Conservation (phyloP, 1,140 invertebrate genomes). For the Tribolium castaneum region DNA sequence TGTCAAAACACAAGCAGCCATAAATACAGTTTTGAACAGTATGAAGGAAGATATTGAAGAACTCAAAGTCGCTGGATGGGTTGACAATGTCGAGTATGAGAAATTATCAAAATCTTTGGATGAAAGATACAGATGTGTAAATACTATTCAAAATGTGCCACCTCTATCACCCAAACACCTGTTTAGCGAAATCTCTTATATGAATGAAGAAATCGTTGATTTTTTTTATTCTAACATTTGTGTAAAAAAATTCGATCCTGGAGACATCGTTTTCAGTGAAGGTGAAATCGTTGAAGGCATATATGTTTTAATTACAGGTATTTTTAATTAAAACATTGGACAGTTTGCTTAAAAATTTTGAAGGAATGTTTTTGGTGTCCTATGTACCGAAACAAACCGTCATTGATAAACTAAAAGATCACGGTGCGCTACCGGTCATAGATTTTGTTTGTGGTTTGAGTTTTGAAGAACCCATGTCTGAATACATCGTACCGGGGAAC, state of each 20-base stretch:
- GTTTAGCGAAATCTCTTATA: slow-evolving; percentile 43
- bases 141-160: slow-evolving; percentile 5
- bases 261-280: slow-evolving; percentile 21
- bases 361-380: not conserved
- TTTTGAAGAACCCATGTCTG: slow-evolving; percentile 13
- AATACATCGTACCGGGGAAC: slow-evolving; percentile 43
- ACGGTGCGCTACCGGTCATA: not conserved
- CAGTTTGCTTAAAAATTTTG: not conserved
- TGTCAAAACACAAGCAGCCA: slow-evolving; percentile 65
- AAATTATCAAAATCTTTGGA: slow-evolving; percentile 1
- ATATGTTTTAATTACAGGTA: slow-evolving; percentile 46
- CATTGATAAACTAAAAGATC: not conserved
- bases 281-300: slow-evolving; percentile 31
- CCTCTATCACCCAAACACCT: slow-evolving; percentile 35
- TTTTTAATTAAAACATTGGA: no score
- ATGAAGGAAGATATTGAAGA: slow-evolving; percentile 55
- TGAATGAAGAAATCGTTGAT: slow-evolving; percentile 35
- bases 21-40: slow-evolving; percentile 64
- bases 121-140: slow-evolving; percentile 4
- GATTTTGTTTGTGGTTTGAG: not conserved
- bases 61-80: slow-evolving; percentile 29
- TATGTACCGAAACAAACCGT: not conserved
- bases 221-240: slow-evolving; percentile 33
- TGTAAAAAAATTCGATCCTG: slow-evolving; percentile 1
- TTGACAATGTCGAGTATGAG: slow-evolving; percentile 39